A percentile compares a stretch with the other conserved stretches of the same genome.
Evolutionary conservation across 2,113 vertebrate species (phyloP).

Genomic region (Turnix velox): DNA sequence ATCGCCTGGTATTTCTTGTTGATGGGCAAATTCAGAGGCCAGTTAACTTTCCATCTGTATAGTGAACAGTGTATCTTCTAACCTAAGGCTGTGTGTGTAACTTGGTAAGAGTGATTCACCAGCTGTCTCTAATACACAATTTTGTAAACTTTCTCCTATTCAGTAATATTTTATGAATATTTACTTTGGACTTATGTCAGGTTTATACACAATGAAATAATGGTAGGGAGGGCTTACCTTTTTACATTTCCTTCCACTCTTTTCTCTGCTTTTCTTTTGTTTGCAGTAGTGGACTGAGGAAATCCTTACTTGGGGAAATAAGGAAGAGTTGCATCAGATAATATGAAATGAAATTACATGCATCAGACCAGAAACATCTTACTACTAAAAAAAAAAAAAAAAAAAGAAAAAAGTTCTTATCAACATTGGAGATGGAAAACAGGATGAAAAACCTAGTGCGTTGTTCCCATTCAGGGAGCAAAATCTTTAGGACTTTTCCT

Average conservation of each 20-base stretch:
- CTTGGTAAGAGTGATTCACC: not conserved
- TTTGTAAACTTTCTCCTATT: not conserved
- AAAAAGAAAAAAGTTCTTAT: no score
- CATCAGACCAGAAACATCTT: not conserved
- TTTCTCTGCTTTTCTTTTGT: not conserved
- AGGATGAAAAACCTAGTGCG: not conserved
- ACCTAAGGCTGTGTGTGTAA: not conserved
- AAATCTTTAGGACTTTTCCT: not conserved
- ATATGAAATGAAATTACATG: not conserved
- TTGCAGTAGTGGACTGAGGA: not conserved
- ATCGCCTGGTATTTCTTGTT: not conserved
- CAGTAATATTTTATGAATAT: not conserved
- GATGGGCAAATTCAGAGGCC: not conserved
- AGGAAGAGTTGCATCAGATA: not conserved
- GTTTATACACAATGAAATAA: not conserved
- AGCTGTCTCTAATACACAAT: not conserved
- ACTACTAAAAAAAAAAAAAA: not conserved
- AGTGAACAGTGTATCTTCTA: not conserved
- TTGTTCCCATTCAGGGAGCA: not conserved
- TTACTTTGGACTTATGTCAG: accelerated
- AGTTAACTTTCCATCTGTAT: not conserved
- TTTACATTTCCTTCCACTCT: not conserved
- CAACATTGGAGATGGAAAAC: not conserved
- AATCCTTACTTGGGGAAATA: not conserved
- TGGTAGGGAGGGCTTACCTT: not conserved